Percentiles rank a stretch among this genome's conserved stretches.
Conservation (phyloP, 2,113 vertebrate species). For the Cynoglossus semilaevis region DNA sequence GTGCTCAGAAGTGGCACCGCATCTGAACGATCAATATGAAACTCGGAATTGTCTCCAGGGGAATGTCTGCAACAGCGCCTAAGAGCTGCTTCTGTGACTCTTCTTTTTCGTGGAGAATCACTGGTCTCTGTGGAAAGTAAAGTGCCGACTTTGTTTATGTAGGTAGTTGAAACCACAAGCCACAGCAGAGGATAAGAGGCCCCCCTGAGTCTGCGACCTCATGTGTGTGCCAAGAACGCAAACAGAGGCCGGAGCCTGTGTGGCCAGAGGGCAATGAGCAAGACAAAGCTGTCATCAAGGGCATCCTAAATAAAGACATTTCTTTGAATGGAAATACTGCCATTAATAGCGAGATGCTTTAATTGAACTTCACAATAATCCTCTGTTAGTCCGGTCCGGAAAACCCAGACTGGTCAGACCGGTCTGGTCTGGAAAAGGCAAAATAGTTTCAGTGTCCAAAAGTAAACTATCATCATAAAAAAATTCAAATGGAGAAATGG, state of each 20-base stretch:
- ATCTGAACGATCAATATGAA: slow-evolving; percentile 29
- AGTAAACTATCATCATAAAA: too few relatives aligned
- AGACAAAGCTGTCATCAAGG: slow-evolving; percentile 42
- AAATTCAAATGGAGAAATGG: too few relatives aligned
- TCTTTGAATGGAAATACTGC: slow-evolving; percentile 19
- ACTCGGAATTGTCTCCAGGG: background rate
- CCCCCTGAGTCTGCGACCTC: slow-evolving; percentile 55
- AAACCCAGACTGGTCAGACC: too few relatives aligned
- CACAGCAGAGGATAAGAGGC: slow-evolving; percentile 14
- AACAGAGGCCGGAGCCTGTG: slow-evolving; percentile 16
- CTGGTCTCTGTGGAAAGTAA: slow-evolving; percentile 22
- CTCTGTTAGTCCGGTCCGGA: too few relatives aligned
- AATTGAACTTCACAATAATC: slow-evolving; percentile 13
- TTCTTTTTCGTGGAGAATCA: slow-evolving; percentile 24
- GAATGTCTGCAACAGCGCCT: slow-evolving; percentile 17
- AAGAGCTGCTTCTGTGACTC: slow-evolving; percentile 38
- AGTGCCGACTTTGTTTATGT: slow-evolving; percentile 53
- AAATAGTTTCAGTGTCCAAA: too few relatives aligned
- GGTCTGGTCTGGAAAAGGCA: too few relatives aligned
- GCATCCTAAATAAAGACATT: slow-evolving; percentile 32
- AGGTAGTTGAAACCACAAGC: slow-evolving; percentile 30
- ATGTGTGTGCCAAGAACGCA: slow-evolving; percentile 54
- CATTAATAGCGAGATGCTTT: slow-evolving; percentile 28
- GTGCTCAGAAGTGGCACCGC: slow-evolving; percentile 8
- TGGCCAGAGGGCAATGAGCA: slow-evolving; percentile 32